Base-by-base conservation (phyloP, 2,797 vertebrate species). In the Micrastur ruficollis region DNA sequence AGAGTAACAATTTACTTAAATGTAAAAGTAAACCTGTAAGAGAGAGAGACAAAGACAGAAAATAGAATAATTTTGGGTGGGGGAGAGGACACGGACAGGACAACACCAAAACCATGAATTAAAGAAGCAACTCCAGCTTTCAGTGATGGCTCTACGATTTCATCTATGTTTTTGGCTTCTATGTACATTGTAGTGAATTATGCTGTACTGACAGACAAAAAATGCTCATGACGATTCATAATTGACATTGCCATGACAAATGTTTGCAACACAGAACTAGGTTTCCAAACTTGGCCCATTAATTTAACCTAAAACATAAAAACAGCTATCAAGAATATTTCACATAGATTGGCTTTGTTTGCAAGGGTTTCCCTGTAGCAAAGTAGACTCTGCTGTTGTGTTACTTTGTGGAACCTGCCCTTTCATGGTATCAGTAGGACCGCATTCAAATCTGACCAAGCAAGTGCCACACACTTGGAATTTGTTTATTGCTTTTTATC, bases 401-500 rank as follows among this genome's bases (percentile, higher is more conserved):
- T 62, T 86, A 26, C 9, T 52, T 10, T 40, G 47, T 46, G 59
- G 62, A 61, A 91, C 66, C 38, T 61, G 19, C 31, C 83, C 19
- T 70, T 93, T 90, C 63, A 50, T 38, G 46, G 42, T 31, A 67
- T 14, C 19, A 32, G 40, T 36, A 93, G 49, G 74, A 38, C 38
- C 44, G 18, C 44, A 61, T 44, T 87, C 85, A 95, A 95, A 97
- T 94, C 88, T 95, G 96, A 97, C 87, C 96, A 97, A 96, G 86
- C 96, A 97, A 98, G 97, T 89, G 49, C 92, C 96, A 97, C 97
- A 96, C 95, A 97, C 97, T 97, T 86, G 92, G 96, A 97, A 97
- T 96, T 95, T 95, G 95, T 98, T 98, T 98, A 97, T 95, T 70
- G 63, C 94, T 97, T 96, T 96, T 85, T 76, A 97, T 95, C 95